Evolutionary conservation across 2,888 invertebrate species (phyloP), one percentile per base, ranked within the genome.

Genomic region (Poecilobothrus nobilitatus): DNA sequence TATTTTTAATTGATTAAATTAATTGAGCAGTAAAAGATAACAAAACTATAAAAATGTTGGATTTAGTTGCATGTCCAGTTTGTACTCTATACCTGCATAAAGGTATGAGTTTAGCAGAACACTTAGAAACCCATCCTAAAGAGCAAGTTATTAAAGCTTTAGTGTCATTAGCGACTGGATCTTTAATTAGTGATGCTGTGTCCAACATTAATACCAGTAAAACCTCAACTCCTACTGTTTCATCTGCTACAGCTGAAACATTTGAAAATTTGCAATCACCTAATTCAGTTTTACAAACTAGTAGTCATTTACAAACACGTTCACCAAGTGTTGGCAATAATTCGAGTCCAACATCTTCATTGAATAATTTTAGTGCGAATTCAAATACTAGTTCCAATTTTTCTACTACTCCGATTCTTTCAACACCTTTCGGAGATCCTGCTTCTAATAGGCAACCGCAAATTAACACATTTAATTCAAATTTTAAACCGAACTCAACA

Each of bases 101-200:
- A 82, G 93, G 92, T 69, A 93, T 93, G 84, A 87, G 89, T 70
- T 83, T 93, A 74, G 90, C 91, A 78, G 87, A 87, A 73, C 93
- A 93, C 80, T 84, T 94, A 80, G 89, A 91, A 78, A 92, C 92
- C 34, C 93, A 93, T 84, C 92, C 93, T 63, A 93, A 93, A 81
- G 92, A 92, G 75, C 92, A 92, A 82, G 92, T 94, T 67, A 93
- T 93, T 74, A 91, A 89, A 79, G 93, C 93, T 33, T 83, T 94
- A 72, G 81, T 87, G 68, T 78, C 80, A 72, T 75, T 80, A 77
- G 65, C 65, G 2, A 37, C 75, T 64, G 73, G 75, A 64, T 66
- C 71, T 12, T 67, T 71, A 69, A 68, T 67, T 34, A 68, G 63
- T 41, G 64, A 69, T 21, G 5, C 65, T 8, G 68, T 68, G 67